Conservation (phyloP, 2,113 vertebrate species). For the Ancistrus triradiatus region DNA sequence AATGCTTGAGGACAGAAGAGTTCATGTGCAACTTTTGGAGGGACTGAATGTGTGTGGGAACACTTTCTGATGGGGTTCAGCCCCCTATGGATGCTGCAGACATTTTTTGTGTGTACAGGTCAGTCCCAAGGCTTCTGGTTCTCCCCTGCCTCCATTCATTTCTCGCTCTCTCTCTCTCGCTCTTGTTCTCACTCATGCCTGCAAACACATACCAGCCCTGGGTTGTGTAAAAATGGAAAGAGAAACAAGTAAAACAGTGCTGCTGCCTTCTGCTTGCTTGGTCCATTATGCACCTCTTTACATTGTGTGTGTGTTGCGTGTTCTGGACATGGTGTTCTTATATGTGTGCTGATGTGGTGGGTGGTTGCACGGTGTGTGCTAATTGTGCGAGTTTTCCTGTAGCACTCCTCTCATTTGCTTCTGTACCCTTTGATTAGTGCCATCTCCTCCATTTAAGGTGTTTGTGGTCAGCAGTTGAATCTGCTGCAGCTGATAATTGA, state of each 20-base stretch:
- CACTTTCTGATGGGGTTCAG: not conserved
- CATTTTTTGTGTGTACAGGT: constrained; percentile 28
- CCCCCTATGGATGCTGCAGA: constrained; percentile 32
- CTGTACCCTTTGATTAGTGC: constrained; percentile 31
- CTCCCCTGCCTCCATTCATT: constrained; percentile 28
- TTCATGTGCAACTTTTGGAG: no score
- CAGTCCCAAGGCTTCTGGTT: constrained; percentile 29
- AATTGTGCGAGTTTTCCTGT: constrained; percentile 19
- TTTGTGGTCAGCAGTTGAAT: constrained; percentile 35
- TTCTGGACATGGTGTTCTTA: constrained; percentile 2
- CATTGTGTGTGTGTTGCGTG: constrained; percentile 17
- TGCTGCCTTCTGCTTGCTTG: constrained; percentile 8
- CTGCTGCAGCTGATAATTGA: constrained; percentile 30
- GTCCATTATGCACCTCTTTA: not conserved
- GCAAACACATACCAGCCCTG: not conserved
- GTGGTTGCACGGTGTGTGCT: constrained; percentile 5
- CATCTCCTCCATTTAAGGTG: constrained; percentile 22
- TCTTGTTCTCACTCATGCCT: not conserved
- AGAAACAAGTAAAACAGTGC: constrained; percentile 14
- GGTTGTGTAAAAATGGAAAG: not conserved
- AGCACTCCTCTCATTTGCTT: constrained; percentile 9
- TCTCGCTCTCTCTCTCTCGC: no score
- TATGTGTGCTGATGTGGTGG: constrained; percentile 9
- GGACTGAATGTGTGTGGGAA: not conserved
- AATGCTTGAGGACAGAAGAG: no score